Conservation (phyloP, 2,797 vertebrate genomes). For the Paramormyrops hopkinsi region DNA sequence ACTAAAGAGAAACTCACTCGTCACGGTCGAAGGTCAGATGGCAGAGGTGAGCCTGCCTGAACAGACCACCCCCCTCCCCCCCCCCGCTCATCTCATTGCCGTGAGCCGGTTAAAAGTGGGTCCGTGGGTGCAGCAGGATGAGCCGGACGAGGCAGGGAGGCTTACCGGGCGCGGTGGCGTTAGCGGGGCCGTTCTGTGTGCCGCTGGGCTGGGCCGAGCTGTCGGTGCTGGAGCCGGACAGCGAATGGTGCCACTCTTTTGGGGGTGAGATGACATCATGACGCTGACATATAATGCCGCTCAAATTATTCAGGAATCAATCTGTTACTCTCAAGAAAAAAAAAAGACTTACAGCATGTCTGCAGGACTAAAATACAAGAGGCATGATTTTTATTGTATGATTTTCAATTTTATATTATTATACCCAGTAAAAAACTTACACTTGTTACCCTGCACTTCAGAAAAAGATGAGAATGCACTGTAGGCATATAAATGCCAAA, state of each 20-base stretch:
- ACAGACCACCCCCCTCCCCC: neutral
- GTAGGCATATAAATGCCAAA: neutral
- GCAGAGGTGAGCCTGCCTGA: neutral
- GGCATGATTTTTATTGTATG: neutral
- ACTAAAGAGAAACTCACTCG: neutral
- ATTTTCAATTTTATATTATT: neutral
- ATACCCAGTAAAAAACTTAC: neutral
- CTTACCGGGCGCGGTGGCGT: conserved; percentile 47
- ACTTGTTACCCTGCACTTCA: neutral
- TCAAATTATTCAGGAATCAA: neutral
- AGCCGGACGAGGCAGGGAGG: neutral
- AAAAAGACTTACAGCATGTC: neutral
- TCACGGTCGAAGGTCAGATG: neutral
- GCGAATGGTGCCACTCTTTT: conserved; percentile 45
- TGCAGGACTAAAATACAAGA: neutral
- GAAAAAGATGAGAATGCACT: neutral
- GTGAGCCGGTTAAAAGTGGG: neutral
- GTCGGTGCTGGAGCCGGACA: conserved; percentile 36
- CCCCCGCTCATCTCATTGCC: neutral
- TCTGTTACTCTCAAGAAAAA: neutral
- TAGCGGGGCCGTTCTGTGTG: neutral
- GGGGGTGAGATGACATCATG: conserved; percentile 10
- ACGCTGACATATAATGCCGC: neutral
- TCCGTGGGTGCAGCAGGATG: neutral
- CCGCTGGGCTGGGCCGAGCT: conserved; percentile 41